A percentile compares a stretch with the other conserved stretches of the same genome.
Evolutionary conservation across 2,113 vertebrate species (phyloP).

Genomic region (Meleagris gallopavo): DNA sequence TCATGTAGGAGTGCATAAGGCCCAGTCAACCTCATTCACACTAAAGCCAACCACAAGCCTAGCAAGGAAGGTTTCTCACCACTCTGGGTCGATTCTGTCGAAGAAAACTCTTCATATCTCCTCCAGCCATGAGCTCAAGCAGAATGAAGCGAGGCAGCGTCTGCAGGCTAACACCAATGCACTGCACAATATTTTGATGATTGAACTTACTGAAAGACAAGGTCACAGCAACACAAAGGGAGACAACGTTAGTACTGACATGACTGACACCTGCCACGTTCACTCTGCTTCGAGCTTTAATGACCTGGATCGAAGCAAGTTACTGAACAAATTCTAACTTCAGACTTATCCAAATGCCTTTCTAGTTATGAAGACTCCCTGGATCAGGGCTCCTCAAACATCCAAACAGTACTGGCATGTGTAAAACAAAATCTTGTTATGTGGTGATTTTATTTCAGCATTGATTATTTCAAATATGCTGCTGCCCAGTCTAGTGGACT

Average conservation of each 20-base stretch:
- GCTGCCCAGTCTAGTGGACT: neutral
- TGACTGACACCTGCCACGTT: neutral
- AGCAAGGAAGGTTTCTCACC: constrained; percentile 71
- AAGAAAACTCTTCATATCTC: constrained; percentile 93
- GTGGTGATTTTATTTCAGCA: neutral
- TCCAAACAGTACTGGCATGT: neutral
- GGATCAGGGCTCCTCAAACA: neutral
- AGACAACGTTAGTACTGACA: neutral
- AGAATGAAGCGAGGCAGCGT: constrained; percentile 90
- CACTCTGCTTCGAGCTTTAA: neutral
- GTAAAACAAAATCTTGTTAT: neutral
- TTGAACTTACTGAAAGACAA: constrained; percentile 86
- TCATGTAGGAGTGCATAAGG: neutral
- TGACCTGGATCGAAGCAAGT: neutral
- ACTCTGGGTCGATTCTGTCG: constrained; percentile 86
- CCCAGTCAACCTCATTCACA: neutral
- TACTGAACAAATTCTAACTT: neutral
- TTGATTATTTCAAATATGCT: neutral
- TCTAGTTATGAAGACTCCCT: neutral
- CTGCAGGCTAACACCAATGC: constrained; percentile 89
- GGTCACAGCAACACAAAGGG: neutral
- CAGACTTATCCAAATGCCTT: neutral
- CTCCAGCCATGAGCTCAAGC: constrained; percentile 93
- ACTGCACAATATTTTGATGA: constrained; percentile 90
- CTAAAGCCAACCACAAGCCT: neutral